Evolutionary conservation across 2,888 invertebrate species (phyloP), one percentile per base, ranked within the genome.

Genomic region (Clivina fossor): DNA sequence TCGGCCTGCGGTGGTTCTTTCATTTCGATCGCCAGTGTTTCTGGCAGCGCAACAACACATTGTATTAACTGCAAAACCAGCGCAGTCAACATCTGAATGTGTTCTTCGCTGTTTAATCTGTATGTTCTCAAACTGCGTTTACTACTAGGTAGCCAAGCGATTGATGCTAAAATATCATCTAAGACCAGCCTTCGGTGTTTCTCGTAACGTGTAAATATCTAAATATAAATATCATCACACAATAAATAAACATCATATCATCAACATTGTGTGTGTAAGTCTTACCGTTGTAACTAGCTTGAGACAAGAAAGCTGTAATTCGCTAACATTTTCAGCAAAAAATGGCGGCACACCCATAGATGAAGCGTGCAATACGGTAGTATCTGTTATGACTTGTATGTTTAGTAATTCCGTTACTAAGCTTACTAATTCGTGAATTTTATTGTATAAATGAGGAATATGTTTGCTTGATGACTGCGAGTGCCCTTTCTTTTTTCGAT

Each of bases 51-150:
- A 33, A 96, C 93, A 38, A 97, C 94, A 73, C 95, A 95, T 73
- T 99, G 99, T 58, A 99, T 96, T 43, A 99, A 79, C 72, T 99
- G 97, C 50, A 99, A 77, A 7, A 98, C 95, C 26, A 99, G 80
- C 22, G 99, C 98, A 1, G 98, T 98, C 62, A 99, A 82, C 96
- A 99, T 99, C 78, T 98, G 97, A 71, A 99, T 98, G 69, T 93
- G 89, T 69, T 96, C 95, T 67, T 94, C 93, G 22, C 84, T 83
- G 61, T 87, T 90, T 40, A 93, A 78, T 67, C 93, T 88, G 74
- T 93, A 97, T 13, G 93, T 94, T 64, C 96, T 82, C 60, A 96
- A 80, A 77, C 94, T 95, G 72, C 95, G 85, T 76, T 98, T 98
- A 64, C 93, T 94, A 69, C 94, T 93, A 16, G 98, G 98, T 68